phyloP scores from a whole-genome alignment of 1,140 invertebrate genomes.

The Drosophila mauritiana region DNA sequence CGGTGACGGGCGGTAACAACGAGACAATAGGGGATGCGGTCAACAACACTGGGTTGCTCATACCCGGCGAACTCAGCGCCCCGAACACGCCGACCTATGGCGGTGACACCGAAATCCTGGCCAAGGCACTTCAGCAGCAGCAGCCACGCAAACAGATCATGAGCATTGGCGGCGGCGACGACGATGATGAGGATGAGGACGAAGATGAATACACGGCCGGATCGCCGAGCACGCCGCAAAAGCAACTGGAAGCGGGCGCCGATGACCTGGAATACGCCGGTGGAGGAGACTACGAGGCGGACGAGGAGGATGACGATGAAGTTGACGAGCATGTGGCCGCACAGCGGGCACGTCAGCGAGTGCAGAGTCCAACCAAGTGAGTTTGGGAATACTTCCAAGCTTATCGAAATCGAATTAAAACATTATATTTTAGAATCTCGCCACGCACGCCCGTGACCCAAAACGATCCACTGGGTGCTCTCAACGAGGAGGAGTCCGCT shows the following conservation, averaged over 20 bases:
- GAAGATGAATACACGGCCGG: slow-evolving; percentile 29
- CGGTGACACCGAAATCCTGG: slow-evolving; percentile 90
- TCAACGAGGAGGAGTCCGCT: slow-evolving; percentile 86
- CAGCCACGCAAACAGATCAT: slow-evolving; percentile 84
- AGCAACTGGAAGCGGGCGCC: slow-evolving; percentile 15
- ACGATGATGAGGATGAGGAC: slow-evolving; percentile 51
- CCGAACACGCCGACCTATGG: slow-evolving; percentile 87
- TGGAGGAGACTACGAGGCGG: slow-evolving; percentile 71
- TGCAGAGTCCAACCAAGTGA: slow-evolving; percentile 85
- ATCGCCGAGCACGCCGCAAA: slow-evolving; percentile 42
- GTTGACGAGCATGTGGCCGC: slow-evolving; percentile 45
- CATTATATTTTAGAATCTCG: slow-evolving; percentile 85
- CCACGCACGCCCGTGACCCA: slow-evolving; percentile 93
- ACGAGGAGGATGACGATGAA: slow-evolving; percentile 84
- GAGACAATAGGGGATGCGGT: slow-evolving; percentile 84
- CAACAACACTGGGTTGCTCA: slow-evolving; percentile 1
- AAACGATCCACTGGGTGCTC: slow-evolving; percentile 95
- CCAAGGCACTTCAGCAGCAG: slow-evolving; percentile 85
- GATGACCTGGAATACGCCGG: slow-evolving; percentile 24
- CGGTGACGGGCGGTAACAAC: slow-evolving; percentile 75
- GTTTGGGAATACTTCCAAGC: neutral
- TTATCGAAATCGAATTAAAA: neutral
- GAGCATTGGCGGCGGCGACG: slow-evolving; percentile 68
- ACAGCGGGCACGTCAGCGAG: slow-evolving; percentile 51
- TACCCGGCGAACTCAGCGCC: slow-evolving; percentile 48